Conservation (phyloP, 1,140 invertebrate species). For the Eurosta solidaginis region DNA sequence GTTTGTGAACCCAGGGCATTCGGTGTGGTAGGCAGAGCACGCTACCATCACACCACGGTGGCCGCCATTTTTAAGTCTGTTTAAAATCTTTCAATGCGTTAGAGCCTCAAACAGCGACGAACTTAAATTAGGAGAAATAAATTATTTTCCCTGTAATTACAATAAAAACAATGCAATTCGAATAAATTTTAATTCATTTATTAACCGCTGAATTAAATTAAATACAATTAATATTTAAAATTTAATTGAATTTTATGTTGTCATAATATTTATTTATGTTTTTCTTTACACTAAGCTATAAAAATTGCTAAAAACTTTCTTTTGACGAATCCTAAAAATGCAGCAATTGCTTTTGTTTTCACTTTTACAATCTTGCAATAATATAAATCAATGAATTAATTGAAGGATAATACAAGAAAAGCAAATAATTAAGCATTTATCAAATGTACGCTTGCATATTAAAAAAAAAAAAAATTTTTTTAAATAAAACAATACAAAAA, state of each 20-base stretch:
- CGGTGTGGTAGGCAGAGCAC: no score
- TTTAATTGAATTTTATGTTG: not conserved
- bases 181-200: slow-evolving; percentile 9
- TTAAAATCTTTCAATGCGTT: no score
- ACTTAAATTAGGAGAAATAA: no score
- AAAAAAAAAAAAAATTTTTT: not conserved
- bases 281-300: not conserved
- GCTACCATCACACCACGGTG: no score
- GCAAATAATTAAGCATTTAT: not conserved
- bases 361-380: not conserved
- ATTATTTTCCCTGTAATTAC: no score
- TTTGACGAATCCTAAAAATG: not conserved
- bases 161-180: no score
- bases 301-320: not conserved
- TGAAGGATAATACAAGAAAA: not conserved
- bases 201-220: not conserved
- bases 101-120: no score
- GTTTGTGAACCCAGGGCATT: no score
- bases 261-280: not conserved
- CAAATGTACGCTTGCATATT: not conserved
- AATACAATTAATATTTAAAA: not conserved
- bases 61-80: no score
- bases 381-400: not conserved
- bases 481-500: not conserved
- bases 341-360: not conserved